Conservation (phyloP, 2,113 vertebrate species). For the Antechinus stuartii region DNA sequence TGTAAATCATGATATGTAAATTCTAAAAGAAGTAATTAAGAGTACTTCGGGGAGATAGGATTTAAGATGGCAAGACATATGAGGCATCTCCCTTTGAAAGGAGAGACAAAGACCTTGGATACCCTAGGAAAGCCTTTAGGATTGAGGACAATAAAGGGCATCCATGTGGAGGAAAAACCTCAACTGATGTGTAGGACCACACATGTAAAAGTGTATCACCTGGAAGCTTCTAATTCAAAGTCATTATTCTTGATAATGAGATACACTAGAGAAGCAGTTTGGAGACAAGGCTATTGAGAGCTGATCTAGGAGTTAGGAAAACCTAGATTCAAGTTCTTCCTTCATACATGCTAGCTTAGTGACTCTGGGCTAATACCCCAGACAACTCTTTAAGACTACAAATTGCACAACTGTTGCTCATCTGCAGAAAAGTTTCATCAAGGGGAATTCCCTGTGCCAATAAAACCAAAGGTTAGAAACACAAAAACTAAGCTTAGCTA, state of each 20-base stretch:
- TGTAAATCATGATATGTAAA: no score
- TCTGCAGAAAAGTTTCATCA: neutral
- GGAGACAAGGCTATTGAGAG: neutral
- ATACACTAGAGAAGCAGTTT: neutral
- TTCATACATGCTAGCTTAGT: neutral
- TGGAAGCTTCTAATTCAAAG: neutral
- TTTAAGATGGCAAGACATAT: neutral
- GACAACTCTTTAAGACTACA: neutral
- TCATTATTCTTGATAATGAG: neutral
- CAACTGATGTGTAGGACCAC: neutral
- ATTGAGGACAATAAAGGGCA: neutral
- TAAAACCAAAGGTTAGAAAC: neutral
- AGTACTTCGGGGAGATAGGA: neutral
- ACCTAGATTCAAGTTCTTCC: neutral
- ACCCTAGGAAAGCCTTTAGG: neutral
- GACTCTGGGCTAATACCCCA: neutral
- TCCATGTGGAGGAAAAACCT: neutral
- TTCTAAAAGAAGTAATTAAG: no score
- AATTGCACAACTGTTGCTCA: neutral
- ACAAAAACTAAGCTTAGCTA: neutral
- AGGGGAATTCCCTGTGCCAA: neutral
- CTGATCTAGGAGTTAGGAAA: neutral
- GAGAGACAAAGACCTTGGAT: neutral
- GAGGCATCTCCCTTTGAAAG: neutral
- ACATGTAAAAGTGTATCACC: neutral